A percentile compares a stretch with the other conserved stretches of the same genome.
These are phyloP conservation scores for Penaeus vannamei DNA, from an alignment of 1,140 invertebrate genomes.

Conservation along the genomic window DNA sequence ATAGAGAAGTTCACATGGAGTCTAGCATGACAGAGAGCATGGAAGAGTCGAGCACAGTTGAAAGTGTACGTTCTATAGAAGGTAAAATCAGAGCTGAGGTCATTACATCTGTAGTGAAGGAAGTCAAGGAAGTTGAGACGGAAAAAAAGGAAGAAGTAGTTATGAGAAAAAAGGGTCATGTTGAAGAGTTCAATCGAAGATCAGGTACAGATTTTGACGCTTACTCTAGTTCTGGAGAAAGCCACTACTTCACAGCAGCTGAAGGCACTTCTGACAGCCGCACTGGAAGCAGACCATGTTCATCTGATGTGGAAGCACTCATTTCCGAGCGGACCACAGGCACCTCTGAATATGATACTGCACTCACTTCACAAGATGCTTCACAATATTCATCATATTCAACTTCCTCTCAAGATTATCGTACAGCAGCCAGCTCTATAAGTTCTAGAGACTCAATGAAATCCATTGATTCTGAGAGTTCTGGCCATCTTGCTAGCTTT, in stretches of 20 bases:
- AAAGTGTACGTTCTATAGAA: constrained; percentile 63
- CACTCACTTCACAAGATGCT: constrained; percentile 82
- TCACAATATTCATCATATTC: constrained; percentile 78
- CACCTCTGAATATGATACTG: constrained; percentile 91
- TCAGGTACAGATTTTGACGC: constrained; percentile 74
- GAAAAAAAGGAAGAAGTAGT: constrained; percentile 59
- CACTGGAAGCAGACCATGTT: constrained; percentile 83
- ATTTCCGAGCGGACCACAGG: constrained; percentile 70
- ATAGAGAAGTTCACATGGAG: constrained; percentile 66
- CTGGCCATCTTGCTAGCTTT: constrained; percentile 87
- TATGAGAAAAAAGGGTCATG: constrained; percentile 63
- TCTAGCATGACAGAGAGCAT: constrained; percentile 68
- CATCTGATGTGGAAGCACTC: constrained; percentile 87
- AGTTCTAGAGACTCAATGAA: constrained; percentile 91
- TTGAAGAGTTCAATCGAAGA: constrained; percentile 69
- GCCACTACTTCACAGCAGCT: constrained; percentile 90
- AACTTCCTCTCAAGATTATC: constrained; percentile 84
- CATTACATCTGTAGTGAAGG: constrained; percentile 40
- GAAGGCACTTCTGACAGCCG: constrained; percentile 81
- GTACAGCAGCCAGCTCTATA: constrained; percentile 85
- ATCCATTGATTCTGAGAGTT: constrained; percentile 89
- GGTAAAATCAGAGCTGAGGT: constrained; percentile 57
- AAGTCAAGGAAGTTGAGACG: constrained; percentile 59
- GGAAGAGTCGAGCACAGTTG: constrained; percentile 67
- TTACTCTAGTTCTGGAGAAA: constrained; percentile 90